Conservation (phyloP, 35 echinoderm and acorn worm species). For the Eucidaris tribuloides region DNA sequence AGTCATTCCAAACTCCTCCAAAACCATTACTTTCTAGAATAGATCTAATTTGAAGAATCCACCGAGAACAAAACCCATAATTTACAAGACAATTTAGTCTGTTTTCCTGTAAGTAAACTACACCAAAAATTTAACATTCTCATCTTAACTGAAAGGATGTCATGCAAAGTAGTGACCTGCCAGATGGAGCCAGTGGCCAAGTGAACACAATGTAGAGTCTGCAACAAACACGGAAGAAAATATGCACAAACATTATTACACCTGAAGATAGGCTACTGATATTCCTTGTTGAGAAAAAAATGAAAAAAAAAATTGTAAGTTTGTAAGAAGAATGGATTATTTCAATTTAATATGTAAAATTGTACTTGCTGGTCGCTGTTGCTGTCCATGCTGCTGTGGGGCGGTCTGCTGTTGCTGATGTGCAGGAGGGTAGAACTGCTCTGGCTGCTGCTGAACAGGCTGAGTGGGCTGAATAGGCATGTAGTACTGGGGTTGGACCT, state of each 20-base stretch:
- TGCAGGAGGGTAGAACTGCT: neutral
- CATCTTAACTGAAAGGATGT: neutral
- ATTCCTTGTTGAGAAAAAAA: too few species aligned
- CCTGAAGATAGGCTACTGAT: too few species aligned
- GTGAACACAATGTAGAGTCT: neutral
- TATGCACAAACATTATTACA: neutral
- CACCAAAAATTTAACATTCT: too few species aligned
- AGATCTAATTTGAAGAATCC: too few species aligned
- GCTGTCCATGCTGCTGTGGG: neutral
- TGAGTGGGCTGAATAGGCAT: neutral
- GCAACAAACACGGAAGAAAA: slow-evolving; percentile 9
- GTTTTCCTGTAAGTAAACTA: too few species aligned
- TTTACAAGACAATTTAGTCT: too few species aligned
- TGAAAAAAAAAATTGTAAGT: neutral
- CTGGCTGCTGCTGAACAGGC: too few species aligned
- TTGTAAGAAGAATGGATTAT: neutral
- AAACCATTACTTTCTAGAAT: too few species aligned
- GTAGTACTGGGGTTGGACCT: neutral
- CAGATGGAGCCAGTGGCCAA: neutral
- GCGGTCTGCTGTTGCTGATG: neutral
- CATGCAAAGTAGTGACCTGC: neutral
- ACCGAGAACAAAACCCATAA: too few species aligned
- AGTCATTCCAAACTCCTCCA: too few species aligned
- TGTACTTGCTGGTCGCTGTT: neutral
- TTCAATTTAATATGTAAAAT: neutral